Base-by-base conservation (phyloP, 2,888 invertebrate species). In the Diarsia dahlii region DNA sequence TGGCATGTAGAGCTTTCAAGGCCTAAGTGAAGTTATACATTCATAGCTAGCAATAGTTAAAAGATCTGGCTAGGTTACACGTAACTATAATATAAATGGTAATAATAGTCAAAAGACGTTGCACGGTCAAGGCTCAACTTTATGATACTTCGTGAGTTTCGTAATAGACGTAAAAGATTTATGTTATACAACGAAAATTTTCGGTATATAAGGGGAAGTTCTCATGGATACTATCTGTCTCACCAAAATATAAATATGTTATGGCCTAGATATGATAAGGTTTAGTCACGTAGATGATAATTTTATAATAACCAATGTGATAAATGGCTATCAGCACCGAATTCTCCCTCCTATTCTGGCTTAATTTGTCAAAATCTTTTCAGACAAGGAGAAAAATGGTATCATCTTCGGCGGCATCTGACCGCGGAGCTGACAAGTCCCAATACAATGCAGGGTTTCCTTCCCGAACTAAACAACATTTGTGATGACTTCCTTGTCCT, bases 361-460 rank as follows among this genome's bases (percentile, higher is more conserved):
- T 50, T 46, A 62, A 67, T 28, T 34, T 56, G 1, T 54, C 5
- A 46, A 58, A 45, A 62, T 15, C 2, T 62, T 93, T 93, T 0
- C 92, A 98, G 98, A 92, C 97, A 98, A 97, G 98, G 98, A 10
- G 97, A 97, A 87, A 97, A 97, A 80, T 99, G 99, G 99, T 97
- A 97, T 81, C 97, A 97, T 83, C 95, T 99, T 10, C 97, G 98
- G 39, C 96, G 97, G 15, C 97, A 97, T 75, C 96, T 99, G 70
- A 98, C 98, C 0, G 97, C 98, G 4, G 98, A 98, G 90, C 96
- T 98, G 84, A 98, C 98, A 54, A 98, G 98, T 85, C 98, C 98
- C 0, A 97, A 97, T 86, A 98, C 98, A 0, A 97, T 98, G 92
- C 97, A 97, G 85, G 97, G 97, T 58, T 98, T 98, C 91, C 95